Conservation (phyloP, 2,113 vertebrate genomes). For the Oncorhynchus masou region DNA sequence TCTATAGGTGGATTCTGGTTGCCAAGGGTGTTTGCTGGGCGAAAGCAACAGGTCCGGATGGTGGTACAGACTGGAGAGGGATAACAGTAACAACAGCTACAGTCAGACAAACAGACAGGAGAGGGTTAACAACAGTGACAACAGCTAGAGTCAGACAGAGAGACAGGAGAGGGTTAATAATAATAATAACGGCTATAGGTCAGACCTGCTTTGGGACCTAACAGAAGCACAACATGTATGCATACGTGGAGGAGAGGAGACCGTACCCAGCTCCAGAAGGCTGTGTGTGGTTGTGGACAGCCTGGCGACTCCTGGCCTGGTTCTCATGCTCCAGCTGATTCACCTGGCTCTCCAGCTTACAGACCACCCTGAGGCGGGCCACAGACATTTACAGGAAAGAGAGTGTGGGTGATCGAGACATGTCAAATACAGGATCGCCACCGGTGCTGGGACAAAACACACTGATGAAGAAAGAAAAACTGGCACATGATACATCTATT, state of each 20-base stretch:
- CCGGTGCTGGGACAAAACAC: background rate
- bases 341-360: constrained; percentile 92
- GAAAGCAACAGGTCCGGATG: constrained; percentile 66
- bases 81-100: background rate
- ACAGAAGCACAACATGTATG: no score
- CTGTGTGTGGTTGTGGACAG: constrained; percentile 65
- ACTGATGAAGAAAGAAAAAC: background rate
- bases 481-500: background rate
- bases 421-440: background rate
- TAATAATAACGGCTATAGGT: background rate
- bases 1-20: constrained; percentile 75
- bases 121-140: background rate
- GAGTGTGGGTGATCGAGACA: background rate
- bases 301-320: constrained; percentile 71
- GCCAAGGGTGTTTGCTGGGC: constrained; percentile 61
- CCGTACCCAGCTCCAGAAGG: constrained; percentile 79
- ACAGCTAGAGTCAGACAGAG: no score
- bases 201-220: background rate
- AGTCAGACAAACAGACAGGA: background rate
- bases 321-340: constrained; percentile 94
- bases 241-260: background rate
- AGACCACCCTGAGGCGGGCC: constrained; percentile 74
- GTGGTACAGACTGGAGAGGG: constrained; percentile 61
- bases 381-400: background rate
- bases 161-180: constrained; percentile 52